Evolutionary conservation across 1,140 invertebrate species (phyloP).

Genomic region (Augochlora pura): DNA sequence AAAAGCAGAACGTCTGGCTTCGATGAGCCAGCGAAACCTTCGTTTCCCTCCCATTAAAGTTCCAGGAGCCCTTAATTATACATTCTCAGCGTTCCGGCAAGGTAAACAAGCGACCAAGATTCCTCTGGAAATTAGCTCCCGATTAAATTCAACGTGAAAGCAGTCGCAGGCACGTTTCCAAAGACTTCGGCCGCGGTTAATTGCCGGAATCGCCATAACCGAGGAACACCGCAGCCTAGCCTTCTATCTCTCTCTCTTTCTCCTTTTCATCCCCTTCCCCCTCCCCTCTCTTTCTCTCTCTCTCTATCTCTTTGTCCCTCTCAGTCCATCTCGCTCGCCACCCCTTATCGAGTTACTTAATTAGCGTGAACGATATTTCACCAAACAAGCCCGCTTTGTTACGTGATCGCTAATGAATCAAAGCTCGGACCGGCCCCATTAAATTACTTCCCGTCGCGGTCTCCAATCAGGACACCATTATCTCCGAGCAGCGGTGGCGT

Average conservation of each 20-base stretch:
- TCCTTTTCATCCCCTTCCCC: neutral
- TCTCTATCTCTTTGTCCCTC: too few species aligned
- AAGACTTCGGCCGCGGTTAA: neutral
- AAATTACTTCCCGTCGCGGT: slow-evolving; percentile 4
- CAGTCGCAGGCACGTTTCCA: neutral
- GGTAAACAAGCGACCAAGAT: neutral
- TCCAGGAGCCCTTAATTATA: neutral
- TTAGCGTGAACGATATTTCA: slow-evolving; percentile 23
- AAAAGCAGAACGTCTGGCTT: too few species aligned
- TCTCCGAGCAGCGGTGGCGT: neutral
- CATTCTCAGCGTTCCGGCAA: neutral
- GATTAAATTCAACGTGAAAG: neutral
- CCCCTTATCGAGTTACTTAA: slow-evolving; percentile 17
- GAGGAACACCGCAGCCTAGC: neutral
- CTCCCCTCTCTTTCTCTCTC: too few species aligned
- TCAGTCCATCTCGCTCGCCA: neutral
- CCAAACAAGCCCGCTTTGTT: slow-evolving; percentile 17
- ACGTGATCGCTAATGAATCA: slow-evolving; percentile 20
- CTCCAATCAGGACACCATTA: neutral
- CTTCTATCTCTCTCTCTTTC: too few species aligned
- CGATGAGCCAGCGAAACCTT: too few species aligned
- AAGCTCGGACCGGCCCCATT: neutral
- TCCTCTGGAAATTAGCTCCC: neutral
- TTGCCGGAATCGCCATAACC: neutral
- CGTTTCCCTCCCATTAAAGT: too few species aligned